Percentiles rank a stretch among this genome's conserved stretches.
Conservation (phyloP, 2,888 invertebrate genomes). For the Leptothorax acervorum region DNA sequence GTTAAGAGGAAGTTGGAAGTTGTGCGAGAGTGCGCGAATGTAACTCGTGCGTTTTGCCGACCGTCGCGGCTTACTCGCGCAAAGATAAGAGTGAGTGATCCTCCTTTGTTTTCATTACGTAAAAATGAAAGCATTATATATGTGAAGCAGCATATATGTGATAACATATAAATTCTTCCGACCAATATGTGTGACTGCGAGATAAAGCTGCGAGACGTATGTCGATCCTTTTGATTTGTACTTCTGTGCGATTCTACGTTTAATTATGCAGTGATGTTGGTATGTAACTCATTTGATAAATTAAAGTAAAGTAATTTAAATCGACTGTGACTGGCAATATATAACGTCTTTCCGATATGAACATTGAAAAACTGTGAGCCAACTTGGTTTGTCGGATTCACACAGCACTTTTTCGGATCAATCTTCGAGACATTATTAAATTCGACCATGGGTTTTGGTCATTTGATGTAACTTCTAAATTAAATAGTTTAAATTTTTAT, state of each 20-base stretch:
- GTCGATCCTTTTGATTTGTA: background rate
- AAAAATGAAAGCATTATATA: background rate
- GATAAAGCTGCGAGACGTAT: background rate
- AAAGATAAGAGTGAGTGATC: slow-evolving; percentile 25
- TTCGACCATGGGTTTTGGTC: too few species aligned
- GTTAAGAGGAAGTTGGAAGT: slow-evolving; percentile 66
- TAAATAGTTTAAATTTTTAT: too few species aligned
- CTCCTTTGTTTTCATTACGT: background rate
- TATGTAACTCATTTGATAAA: background rate
- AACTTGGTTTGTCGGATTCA: too few species aligned
- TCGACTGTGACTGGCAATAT: too few species aligned
- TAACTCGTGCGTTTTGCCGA: slow-evolving; percentile 9
- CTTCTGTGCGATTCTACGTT: background rate
- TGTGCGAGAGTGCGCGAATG: slow-evolving; percentile 2
- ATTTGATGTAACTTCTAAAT: too few species aligned
- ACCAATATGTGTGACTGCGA: background rate
- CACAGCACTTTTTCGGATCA: too few species aligned
- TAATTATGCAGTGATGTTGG: background rate
- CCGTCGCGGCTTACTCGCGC: background rate
- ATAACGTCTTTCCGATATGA: too few species aligned
- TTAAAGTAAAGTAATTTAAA: too few species aligned
- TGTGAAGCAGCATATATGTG: background rate
- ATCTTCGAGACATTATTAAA: too few species aligned
- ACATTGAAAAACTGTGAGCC: too few species aligned
- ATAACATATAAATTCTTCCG: background rate